Conservation (phyloP, 2,797 vertebrate species). For the Melanotaenia trifasciata region DNA sequence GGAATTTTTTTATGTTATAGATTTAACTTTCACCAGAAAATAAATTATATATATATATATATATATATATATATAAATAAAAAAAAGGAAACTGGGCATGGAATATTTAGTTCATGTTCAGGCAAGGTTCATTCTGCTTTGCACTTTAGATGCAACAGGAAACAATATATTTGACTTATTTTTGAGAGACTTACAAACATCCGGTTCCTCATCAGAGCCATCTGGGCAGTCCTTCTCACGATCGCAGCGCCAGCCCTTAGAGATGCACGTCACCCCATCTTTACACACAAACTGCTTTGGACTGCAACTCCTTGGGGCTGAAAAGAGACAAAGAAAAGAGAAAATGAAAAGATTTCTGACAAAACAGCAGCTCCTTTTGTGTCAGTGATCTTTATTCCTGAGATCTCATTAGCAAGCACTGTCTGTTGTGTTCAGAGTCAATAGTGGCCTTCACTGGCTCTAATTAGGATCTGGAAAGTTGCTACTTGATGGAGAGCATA, state of each 20-base stretch:
- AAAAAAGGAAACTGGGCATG: neutral
- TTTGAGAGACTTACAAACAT: constrained; percentile 90
- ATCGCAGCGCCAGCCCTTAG: constrained; percentile 97
- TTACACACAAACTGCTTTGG: constrained; percentile 98
- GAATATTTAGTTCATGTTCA: neutral
- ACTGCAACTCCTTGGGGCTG: constrained; percentile 95
- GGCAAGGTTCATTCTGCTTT: constrained; percentile 17
- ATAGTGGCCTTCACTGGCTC: constrained; percentile 52
- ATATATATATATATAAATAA: neutral
- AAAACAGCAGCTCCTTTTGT: constrained; percentile 43
- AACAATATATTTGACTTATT: neutral
- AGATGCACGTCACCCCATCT: constrained; percentile 97
- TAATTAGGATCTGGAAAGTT: constrained; percentile 61
- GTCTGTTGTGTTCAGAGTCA: constrained; percentile 60
- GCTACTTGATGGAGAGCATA: constrained; percentile 23
- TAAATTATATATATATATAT: neutral
- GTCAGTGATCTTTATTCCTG: constrained; percentile 54
- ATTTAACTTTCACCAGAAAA: neutral
- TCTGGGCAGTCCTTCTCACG: constrained; percentile 98
- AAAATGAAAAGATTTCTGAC: constrained; percentile 39
- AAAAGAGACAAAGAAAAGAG: constrained; percentile 52
- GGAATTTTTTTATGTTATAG: neutral
- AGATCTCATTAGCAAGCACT: constrained; percentile 65
- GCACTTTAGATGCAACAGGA: neutral
- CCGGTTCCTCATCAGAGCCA: constrained; percentile 94